These are phyloP conservation scores for Scomberomorus guttatus DNA, from an alignment of 2,797 vertebrate species.

Conservation along the genomic window DNA sequence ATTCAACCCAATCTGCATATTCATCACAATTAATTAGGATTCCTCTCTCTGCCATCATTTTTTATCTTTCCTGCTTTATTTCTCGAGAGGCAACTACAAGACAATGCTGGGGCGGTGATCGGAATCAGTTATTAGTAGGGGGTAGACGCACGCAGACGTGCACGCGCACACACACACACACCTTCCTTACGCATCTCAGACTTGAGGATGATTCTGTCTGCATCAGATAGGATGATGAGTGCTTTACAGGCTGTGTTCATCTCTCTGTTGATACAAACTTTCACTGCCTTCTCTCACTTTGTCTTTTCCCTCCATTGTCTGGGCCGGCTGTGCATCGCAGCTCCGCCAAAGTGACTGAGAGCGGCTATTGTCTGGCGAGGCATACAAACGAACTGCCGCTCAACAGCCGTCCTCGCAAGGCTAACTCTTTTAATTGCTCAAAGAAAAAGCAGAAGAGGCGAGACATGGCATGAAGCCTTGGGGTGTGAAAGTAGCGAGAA, in stretches of 20 bases:
- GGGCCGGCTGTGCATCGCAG: conserved; percentile 32
- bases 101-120: conserved; percentile 80
- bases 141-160: neutral
- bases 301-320: conserved; percentile 68
- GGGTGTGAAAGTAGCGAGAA: conserved; percentile 24
- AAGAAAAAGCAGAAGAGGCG: conserved; percentile 30
- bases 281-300: conserved; percentile 59
- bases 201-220: conserved; percentile 71
- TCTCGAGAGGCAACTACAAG: conserved; percentile 80
- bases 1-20: conserved; percentile 86
- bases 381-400: conserved; percentile 44
- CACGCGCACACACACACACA: conserved; percentile 12
- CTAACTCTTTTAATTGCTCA: conserved; percentile 70
- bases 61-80: conserved; percentile 80
- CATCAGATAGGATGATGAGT: conserved; percentile 80
- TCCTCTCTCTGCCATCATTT: conserved; percentile 76
- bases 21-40: conserved; percentile 86
- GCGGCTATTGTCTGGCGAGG: conserved; percentile 68
- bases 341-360: conserved; percentile 48
- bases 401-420: conserved; percentile 61
- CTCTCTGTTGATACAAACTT: conserved; percentile 71
- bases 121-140: conserved; percentile 78
- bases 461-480: conserved; percentile 27
- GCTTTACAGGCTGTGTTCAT: conserved; percentile 47
- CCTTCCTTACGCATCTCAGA: conserved; percentile 39